phyloP scores from a whole-genome alignment of 2,113 vertebrate genomes.

The Coregonus clupeaformis region DNA sequence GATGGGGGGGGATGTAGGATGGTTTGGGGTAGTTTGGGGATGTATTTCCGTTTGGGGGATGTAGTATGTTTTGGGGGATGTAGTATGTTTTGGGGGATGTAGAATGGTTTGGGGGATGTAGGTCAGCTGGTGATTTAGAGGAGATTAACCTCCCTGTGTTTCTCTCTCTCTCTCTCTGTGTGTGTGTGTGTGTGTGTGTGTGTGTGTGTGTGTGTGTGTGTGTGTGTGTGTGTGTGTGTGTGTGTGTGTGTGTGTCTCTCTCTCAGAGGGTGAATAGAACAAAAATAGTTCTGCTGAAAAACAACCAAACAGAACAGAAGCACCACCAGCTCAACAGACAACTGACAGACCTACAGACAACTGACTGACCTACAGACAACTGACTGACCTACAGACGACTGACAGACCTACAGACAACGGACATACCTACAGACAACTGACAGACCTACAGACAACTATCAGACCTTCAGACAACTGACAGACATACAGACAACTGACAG shows the following conservation, averaged over 20 bases:
- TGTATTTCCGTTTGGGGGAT: not conserved
- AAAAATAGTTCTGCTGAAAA: too few species aligned
- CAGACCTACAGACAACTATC: not conserved
- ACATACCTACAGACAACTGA: too few species aligned
- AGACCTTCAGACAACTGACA: not conserved
- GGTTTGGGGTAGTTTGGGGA: not conserved
- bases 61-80: too few species aligned
- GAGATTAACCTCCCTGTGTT: slow-evolving; percentile 54
- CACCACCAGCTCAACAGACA: not conserved
- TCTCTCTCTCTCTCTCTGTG: not conserved
- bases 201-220: too few species aligned
- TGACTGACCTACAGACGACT: too few species aligned
- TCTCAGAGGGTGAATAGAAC: not conserved
- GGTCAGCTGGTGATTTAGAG: slow-evolving; percentile 25
- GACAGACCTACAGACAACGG: not conserved
- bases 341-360: not conserved
- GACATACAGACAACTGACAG: not conserved
- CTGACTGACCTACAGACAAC: not conserved
- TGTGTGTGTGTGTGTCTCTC: too few species aligned
- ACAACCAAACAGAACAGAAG: not conserved
- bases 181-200: not conserved
- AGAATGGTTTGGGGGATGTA: too few species aligned
- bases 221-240: too few species aligned
- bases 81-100: too few species aligned
- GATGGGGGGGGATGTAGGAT: not conserved